These are phyloP conservation scores for Epirrhoe tristata DNA, from an alignment of 2,888 invertebrate genomes.

Conservation along the genomic window DNA sequence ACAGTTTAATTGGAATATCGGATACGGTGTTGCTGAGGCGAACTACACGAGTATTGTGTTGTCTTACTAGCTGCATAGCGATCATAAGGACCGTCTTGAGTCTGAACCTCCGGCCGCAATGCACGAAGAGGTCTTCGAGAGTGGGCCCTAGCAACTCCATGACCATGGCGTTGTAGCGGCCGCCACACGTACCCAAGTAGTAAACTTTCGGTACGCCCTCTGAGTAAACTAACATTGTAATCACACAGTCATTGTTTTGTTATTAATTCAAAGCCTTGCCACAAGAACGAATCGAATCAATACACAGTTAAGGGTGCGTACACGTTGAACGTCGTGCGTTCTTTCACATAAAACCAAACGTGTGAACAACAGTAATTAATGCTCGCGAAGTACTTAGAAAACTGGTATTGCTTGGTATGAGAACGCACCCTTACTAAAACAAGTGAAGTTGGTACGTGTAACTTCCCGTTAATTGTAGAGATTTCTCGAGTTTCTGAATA, in stretches of 20 bases:
- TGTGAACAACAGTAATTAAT: constrained; percentile 4
- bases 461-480: constrained; percentile 40
- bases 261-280: not conserved
- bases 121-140: constrained; percentile 99
- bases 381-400: constrained; percentile 2
- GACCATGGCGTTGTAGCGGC: constrained; percentile 99
- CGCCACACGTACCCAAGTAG: constrained; percentile 99
- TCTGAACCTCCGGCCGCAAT: constrained; percentile 98
- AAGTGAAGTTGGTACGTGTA: constrained; percentile 26
- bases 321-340: constrained; percentile 7
- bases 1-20: constrained; percentile 65
- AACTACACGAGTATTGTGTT: constrained; percentile 50
- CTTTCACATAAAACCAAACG: constrained; percentile 20
- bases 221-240: constrained; percentile 74
- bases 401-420: constrained; percentile 12
- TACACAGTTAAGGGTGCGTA: constrained; percentile 18
- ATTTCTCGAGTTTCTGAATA: constrained; percentile 36
- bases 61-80: constrained; percentile 97
- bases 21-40: constrained; percentile 72
- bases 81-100: constrained; percentile 99
- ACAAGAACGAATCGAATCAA: constrained; percentile 13
- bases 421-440: constrained; percentile 29
- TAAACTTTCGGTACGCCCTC: constrained; percentile 99
- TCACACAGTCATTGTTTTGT: constrained; percentile 13
- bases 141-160: constrained; percentile 99